Percentiles rank a stretch among this genome's conserved stretches.
Conservation (phyloP, 2,797 vertebrate species). For the Chrosomus eos region DNA sequence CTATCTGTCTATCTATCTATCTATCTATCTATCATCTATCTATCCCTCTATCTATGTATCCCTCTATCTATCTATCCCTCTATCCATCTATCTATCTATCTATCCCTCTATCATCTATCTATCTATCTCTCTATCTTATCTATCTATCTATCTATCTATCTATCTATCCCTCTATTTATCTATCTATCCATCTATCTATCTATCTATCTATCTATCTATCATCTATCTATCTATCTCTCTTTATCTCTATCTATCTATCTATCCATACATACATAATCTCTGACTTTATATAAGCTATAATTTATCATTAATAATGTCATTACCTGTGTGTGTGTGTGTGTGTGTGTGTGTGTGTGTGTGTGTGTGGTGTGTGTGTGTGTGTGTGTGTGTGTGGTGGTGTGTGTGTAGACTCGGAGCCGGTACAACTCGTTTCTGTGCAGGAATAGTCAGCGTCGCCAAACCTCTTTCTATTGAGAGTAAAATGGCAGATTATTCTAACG, state of each 20-base stretch:
- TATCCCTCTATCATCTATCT: rapidly evolving
- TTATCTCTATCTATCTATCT: rapidly evolving
- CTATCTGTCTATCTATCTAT: rapidly evolving
- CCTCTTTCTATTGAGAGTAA: conserved; percentile 89
- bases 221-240: rapidly evolving
- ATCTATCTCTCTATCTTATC: rapidly evolving
- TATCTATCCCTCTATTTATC: rapidly evolving
- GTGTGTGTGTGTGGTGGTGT: background rate
- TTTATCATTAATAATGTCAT: too few species aligned
- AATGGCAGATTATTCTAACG: conserved; percentile 94
- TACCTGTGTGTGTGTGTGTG: too few species aligned
- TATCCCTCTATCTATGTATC: rapidly evolving
- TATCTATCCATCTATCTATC: rapidly evolving
- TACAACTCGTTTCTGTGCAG: conserved; percentile 92
- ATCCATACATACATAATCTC: too few species aligned
- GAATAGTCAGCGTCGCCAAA: conserved; percentile 91
- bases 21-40: too few species aligned
- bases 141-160: rapidly evolving
- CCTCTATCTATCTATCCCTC: too few species aligned
- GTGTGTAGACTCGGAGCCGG: conserved; percentile 92
- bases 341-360: too few species aligned
- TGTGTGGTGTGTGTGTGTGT: background rate
- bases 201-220: rapidly evolving
- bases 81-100: too few species aligned
- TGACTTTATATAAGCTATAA: too few species aligned